These are phyloP conservation scores for Drosophila arawakana DNA, from an alignment of 1,140 invertebrate genomes.

Conservation along the genomic window DNA sequence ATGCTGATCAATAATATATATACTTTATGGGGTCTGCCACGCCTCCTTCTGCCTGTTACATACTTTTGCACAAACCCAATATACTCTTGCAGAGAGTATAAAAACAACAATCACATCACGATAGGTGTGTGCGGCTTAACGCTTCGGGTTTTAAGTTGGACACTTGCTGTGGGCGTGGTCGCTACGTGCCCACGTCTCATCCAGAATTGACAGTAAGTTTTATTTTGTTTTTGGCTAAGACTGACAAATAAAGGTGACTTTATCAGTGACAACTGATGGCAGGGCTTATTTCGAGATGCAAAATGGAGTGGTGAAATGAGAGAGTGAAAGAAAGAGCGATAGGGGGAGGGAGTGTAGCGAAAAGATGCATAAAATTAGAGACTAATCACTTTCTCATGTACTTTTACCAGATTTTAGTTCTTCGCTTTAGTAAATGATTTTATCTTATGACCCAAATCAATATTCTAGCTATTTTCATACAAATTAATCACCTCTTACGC, in stretches of 20 bases:
- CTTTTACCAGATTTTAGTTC: too few species aligned
- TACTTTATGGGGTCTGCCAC: too few species aligned
- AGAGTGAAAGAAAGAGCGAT: background rate
- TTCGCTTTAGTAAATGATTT: background rate
- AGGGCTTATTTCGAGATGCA: slow-evolving; percentile 49
- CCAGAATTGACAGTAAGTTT: slow-evolving; percentile 49
- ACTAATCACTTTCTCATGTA: background rate
- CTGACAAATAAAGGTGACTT: slow-evolving; percentile 81
- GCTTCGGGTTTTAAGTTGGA: slow-evolving; percentile 54
- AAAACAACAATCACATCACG: slow-evolving; percentile 50
- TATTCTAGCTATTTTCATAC: background rate
- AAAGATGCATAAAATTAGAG: background rate
- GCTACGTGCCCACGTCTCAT: slow-evolving; percentile 55
- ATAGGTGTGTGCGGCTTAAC: slow-evolving; percentile 82
- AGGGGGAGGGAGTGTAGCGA: background rate
- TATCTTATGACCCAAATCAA: background rate
- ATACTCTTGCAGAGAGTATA: too few species aligned
- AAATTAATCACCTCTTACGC: background rate
- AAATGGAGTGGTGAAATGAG: background rate
- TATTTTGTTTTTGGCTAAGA: slow-evolving; percentile 50
- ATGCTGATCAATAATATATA: too few species aligned
- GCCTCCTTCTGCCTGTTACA: too few species aligned
- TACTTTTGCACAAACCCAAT: too few species aligned
- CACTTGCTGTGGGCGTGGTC: slow-evolving; percentile 37
- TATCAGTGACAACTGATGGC: slow-evolving; percentile 64